phyloP scores from a whole-genome alignment of 1,140 invertebrate genomes.

The Littorina saxatilis region DNA sequence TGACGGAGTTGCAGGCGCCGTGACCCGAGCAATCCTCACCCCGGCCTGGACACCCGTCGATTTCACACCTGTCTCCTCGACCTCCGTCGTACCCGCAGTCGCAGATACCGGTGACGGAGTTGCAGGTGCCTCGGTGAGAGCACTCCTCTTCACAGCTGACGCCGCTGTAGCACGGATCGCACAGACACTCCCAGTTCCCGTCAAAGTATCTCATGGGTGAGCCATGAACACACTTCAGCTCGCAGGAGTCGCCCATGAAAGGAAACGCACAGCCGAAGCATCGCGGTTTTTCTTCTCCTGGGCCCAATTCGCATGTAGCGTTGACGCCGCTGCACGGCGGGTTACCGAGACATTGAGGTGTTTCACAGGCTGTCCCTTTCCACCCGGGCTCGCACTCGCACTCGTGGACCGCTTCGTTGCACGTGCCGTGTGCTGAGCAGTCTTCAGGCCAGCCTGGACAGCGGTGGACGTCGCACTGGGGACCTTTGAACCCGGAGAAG shows the following conservation, averaged over 20 bases:
- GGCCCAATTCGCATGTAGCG: constrained; percentile 34
- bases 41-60: constrained; percentile 44
- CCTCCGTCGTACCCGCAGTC: constrained; percentile 43
- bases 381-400: constrained; percentile 59
- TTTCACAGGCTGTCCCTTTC: constrained; percentile 52
- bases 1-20: constrained; percentile 45
- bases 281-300: constrained; percentile 47
- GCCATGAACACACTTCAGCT: constrained; percentile 51
- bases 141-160: constrained; percentile 50
- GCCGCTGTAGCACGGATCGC: constrained; percentile 56
- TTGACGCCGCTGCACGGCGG: constrained; percentile 54
- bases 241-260: constrained; percentile 57
- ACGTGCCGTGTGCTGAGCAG: constrained; percentile 55
- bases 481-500: constrained; percentile 45
- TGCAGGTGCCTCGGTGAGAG: constrained; percentile 43
- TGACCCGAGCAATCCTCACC: constrained; percentile 42
- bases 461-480: constrained; percentile 54
- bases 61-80: constrained; percentile 45
- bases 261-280: constrained; percentile 53
- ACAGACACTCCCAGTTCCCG: constrained; percentile 54
- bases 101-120: constrained; percentile 36
- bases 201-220: constrained; percentile 35
- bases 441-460: constrained; percentile 57
- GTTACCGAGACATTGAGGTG: constrained; percentile 48
- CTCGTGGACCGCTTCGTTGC: constrained; percentile 53